Percentiles rank a stretch among this genome's conserved stretches.
Evolutionary conservation across 2,113 vertebrate genomes (phyloP).

Genomic region (Oncorhynchus kisutch): DNA sequence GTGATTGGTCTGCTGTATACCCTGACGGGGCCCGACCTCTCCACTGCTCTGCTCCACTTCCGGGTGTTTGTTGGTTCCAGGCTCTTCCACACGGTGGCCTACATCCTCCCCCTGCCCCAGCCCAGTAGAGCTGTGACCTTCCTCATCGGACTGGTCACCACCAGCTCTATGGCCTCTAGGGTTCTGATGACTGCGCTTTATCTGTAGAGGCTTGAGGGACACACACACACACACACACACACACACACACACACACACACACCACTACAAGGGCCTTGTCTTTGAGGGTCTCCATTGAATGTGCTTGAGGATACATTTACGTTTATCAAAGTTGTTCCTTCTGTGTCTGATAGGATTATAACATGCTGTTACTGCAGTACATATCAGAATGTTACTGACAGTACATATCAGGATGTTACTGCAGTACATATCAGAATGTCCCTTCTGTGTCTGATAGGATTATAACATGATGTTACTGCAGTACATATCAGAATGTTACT

Average conservation of each 20-base stretch:
- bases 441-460: too few relatives aligned
- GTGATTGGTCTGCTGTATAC: conserved; percentile 84
- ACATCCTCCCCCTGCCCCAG: conserved; percentile 81
- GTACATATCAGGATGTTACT: too few relatives aligned
- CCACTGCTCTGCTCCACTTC: conserved; percentile 82
- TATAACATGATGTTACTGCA: too few relatives aligned
- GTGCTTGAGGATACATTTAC: background rate
- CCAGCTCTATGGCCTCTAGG: conserved; percentile 82
- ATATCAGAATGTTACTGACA: too few relatives aligned
- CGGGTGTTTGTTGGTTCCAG: conserved; percentile 79
- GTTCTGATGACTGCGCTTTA: too few relatives aligned
- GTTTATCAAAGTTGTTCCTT: background rate
- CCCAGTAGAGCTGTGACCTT: conserved; percentile 79
- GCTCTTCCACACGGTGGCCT: conserved; percentile 77
- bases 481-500: too few relatives aligned
- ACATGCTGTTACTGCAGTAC: too few relatives aligned
- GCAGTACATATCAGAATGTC: too few relatives aligned
- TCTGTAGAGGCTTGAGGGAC: background rate
- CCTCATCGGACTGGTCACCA: conserved; percentile 61
- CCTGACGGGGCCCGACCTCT: conserved; percentile 77
- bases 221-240: conserved; percentile 28
- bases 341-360: too few relatives aligned
- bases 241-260: conserved; percentile 15
- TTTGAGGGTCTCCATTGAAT: background rate
- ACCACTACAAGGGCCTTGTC: background rate